Percentiles rank a stretch among this genome's conserved stretches.
Conservation (phyloP, 1,140 invertebrate species). For the Rhynchophorus ferrugineus region DNA sequence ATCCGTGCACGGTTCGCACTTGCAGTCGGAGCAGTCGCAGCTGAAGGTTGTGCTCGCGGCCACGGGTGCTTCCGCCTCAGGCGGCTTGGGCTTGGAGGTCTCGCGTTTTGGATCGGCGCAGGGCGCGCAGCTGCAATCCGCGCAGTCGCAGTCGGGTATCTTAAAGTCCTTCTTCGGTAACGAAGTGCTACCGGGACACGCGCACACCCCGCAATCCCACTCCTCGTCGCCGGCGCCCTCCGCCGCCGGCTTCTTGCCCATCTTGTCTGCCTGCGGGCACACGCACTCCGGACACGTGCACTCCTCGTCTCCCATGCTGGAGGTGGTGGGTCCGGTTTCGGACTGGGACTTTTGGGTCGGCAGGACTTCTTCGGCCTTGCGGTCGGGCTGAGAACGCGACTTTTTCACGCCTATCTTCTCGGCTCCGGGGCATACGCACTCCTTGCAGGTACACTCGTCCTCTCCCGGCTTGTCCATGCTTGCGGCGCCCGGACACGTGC, state of each 20-base stretch:
- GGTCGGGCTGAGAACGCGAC: no score
- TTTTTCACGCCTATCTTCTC: no score
- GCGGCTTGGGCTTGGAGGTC: not conserved
- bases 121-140: constrained; percentile 9
- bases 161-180: not conserved
- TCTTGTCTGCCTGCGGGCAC: constrained; percentile 6
- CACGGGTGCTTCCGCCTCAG: not conserved
- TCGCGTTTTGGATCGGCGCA: constrained; percentile 10
- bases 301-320: constrained; percentile 1
- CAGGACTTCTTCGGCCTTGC: no score
- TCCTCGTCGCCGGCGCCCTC: constrained; percentile 4
- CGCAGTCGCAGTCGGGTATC: constrained; percentile 9
- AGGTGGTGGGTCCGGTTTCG: not conserved
- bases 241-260: not conserved
- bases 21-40: constrained; percentile 23
- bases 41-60: not conserved
- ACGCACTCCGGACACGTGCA: constrained; percentile 8
- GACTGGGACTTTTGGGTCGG: no score
- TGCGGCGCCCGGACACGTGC: constrained; percentile 10
- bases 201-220: constrained; percentile 16
- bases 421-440: not conserved
- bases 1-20: constrained; percentile 23
- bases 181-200: constrained; percentile 7
- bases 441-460: not conserved
- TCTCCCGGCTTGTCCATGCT: not conserved